Percentiles rank a stretch among this genome's conserved stretches.
Evolutionary conservation across 2,797 vertebrate genomes (phyloP).

Genomic region (Melanotaenia boesemani): DNA sequence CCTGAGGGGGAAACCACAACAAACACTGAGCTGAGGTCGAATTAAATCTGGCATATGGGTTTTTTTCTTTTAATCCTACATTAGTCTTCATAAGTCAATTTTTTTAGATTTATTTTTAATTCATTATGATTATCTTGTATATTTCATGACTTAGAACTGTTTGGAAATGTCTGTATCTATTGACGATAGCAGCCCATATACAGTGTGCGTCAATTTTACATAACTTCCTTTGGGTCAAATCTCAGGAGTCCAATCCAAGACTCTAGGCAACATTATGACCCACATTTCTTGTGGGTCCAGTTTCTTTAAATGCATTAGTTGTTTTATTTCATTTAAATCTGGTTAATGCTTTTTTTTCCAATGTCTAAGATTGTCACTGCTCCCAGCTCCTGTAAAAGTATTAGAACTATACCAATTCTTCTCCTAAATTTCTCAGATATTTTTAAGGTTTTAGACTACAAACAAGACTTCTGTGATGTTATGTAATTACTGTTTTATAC

Average conservation of each 20-base stretch:
- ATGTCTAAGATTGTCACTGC: background rate
- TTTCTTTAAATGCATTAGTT: slow-evolving; percentile 23
- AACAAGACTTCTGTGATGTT: background rate
- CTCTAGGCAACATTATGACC: slow-evolving; percentile 54
- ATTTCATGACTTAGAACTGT: slow-evolving; percentile 10
- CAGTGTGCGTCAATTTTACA: slow-evolving; percentile 20
- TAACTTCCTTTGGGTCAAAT: slow-evolving; percentile 46
- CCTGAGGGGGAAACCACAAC: slow-evolving; percentile 44
- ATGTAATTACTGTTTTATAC: background rate
- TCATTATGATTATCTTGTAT: background rate
- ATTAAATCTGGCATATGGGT: slow-evolving; percentile 18
- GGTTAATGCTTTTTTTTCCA: background rate
- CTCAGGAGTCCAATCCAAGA: slow-evolving; percentile 41
- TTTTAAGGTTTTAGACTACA: background rate
- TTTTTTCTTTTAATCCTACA: slow-evolving; percentile 3
- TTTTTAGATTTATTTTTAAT: background rate
- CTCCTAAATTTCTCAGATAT: background rate
- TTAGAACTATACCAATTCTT: background rate
- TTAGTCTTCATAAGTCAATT: slow-evolving; percentile 18
- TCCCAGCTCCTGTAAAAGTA: background rate
- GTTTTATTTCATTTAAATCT: slow-evolving; percentile 29
- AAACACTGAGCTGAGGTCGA: slow-evolving; percentile 32
- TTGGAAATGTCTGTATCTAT: slow-evolving; percentile 9
- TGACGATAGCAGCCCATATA: slow-evolving; percentile 10
- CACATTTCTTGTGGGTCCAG: slow-evolving; percentile 44